phyloP scores from a whole-genome alignment of 2,888 invertebrate genomes.

The Eledone cirrhosa region DNA sequence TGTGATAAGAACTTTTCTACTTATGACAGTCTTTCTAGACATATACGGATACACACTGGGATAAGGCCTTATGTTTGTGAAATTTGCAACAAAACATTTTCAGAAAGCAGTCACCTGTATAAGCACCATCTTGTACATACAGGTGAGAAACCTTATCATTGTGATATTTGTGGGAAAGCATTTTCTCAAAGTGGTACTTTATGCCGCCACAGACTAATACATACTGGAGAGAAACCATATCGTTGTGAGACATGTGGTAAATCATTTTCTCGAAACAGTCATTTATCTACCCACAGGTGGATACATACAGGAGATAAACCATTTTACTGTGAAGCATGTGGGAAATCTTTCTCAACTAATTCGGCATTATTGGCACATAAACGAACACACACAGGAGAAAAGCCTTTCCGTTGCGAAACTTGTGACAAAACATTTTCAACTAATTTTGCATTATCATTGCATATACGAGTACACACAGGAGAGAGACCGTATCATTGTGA shows the following conservation, averaged over 20 bases:
- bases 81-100: no score
- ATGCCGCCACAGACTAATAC: no score
- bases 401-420: conserved; percentile 8
- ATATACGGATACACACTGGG: no score
- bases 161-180: no score
- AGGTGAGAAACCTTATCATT: no score
- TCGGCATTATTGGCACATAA: neutral
- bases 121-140: no score
- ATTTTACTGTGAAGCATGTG: neutral
- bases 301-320: conserved; percentile 9
- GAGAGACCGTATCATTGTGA: conserved; percentile 21
- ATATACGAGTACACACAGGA: conserved; percentile 6
- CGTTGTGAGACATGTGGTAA: conserved; percentile 11
- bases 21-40: no score
- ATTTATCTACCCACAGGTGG: neutral
- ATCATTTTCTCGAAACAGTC: conserved; percentile 19
- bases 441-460: neutral
- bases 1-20: no score
- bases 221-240: neutral
- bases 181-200: no score
- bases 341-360: conserved; percentile 14
- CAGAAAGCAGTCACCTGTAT: no score
- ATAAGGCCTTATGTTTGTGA: no score
- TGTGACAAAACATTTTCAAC: conserved; percentile 17
- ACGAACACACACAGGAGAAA: conserved; percentile 14